Base-by-base conservation (phyloP, 2,113 vertebrate species). In the Leptocoma aspasia region DNA sequence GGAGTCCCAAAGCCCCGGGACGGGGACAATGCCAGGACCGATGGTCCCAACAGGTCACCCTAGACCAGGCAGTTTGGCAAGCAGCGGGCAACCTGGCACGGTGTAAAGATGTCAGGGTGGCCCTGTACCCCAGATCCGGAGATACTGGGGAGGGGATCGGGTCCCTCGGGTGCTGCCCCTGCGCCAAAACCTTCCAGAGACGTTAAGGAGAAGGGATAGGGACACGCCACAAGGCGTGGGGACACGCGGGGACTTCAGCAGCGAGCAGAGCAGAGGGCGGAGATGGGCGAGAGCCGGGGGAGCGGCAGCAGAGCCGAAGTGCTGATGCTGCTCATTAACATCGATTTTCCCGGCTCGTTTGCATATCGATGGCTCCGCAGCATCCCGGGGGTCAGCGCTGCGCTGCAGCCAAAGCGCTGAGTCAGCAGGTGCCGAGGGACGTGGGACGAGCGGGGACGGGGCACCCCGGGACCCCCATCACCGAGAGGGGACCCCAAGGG, bases 311-410 rank as follows among this genome's bases (percentile, higher is more conserved):
- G 35, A n/a, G 53, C 45, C 53, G 45, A 86, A 91, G 26, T 86
- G 91, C 96, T 81, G 91, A 78, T 35, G 77, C 59, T 73, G 91
- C 93, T 95, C 86, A 70, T 95, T 73, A 89, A 47, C 83, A 94
- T 31, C 21, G 94, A 91, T 93, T 87, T 90, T 42, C 65, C 28
- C 2, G 2, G 37, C 86, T 89, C 77, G 57, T 92, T 44, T 83
- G 89, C 86, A 65, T 73, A 66, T 30, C 14, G 20, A 89, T 13
- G 26, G 68, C 87, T 71, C 82, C 4, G 5, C 63, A 28, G 54
- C 1, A 1, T 77, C 77, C 77, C 49, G 35, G 26, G 89, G 91
- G 76, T 92, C 94, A 89, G 86, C 89, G 13, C 79, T 30, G 82
- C 45, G 39, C 78, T 68, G 61, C 87, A 7, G 78, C 70, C 70